Conservation (phyloP, 2,888 invertebrate species). For the Orthonychiurus folsomi region DNA sequence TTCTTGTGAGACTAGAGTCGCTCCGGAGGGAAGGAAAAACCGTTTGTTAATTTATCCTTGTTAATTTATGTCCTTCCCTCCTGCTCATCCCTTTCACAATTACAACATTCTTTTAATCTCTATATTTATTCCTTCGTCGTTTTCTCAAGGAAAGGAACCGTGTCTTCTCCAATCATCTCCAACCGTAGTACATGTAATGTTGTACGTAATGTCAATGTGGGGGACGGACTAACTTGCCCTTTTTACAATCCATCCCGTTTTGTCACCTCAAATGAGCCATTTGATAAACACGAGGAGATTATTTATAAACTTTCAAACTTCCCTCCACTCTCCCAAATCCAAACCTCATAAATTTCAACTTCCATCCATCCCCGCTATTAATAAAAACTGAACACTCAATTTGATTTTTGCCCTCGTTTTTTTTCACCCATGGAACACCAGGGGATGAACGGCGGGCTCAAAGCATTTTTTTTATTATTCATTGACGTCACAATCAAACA, state of each 20-base stretch:
- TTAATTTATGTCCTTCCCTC: constrained; percentile 41
- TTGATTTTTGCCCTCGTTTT: no score
- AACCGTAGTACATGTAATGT: constrained; percentile 24
- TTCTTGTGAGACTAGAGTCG: no score
- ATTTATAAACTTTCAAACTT: constrained; percentile 1
- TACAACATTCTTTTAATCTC: constrained; percentile 40
- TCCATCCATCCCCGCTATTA: no score
- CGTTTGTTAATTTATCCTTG: constrained; percentile 41
- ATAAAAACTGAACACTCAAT: no score
- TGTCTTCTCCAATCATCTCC: constrained; percentile 41
- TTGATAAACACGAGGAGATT: constrained; percentile 20
- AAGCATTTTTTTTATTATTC: no score
- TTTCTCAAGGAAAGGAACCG: constrained; percentile 39
- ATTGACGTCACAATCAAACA: no score
- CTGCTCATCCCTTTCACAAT: constrained; percentile 41
- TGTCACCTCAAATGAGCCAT: constrained; percentile 28
- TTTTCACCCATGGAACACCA: no score
- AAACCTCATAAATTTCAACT: constrained; percentile 6
- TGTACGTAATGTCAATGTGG: constrained; percentile 5
- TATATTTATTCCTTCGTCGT: constrained; percentile 20
- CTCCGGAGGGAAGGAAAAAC: no score
- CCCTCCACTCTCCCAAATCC: background rate
- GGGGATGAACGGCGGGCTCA: no score
- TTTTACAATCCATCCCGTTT: no score
- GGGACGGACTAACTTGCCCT: no score